Evolutionary conservation across 2,888 invertebrate species (phyloP).

Genomic region (Leptinotarsa tumamoca): DNA sequence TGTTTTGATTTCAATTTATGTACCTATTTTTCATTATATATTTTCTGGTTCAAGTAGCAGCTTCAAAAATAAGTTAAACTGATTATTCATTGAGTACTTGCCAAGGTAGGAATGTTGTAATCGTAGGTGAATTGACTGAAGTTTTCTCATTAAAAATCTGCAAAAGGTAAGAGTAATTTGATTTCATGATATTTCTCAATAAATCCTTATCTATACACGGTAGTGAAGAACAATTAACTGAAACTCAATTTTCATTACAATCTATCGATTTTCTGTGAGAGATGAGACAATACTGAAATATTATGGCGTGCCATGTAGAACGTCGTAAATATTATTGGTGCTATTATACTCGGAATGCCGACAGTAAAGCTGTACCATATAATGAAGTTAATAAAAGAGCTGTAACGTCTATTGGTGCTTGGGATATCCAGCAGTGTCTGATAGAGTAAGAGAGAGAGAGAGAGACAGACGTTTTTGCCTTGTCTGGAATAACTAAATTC

Average conservation of each 20-base stretch:
- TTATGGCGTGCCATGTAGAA: constrained; percentile 27
- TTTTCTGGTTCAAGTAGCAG: too few species aligned
- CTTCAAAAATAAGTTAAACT: too few species aligned
- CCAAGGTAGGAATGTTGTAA: too few species aligned
- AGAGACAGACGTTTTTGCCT: not conserved
- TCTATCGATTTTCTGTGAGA: constrained; percentile 11
- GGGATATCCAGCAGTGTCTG: not conserved
- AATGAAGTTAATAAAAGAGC: constrained; percentile 38
- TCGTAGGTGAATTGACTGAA: too few species aligned
- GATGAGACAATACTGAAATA: constrained; percentile 19
- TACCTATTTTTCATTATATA: too few species aligned
- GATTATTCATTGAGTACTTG: too few species aligned
- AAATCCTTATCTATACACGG: not conserved
- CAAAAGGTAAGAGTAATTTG: too few species aligned
- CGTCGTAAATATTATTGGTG: constrained; percentile 30
- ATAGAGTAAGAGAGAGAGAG: not conserved
- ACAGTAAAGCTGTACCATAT: constrained; percentile 34
- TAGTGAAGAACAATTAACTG: not conserved
- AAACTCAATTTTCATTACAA: constrained; percentile 18
- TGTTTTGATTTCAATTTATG: too few species aligned
- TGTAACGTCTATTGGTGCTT: constrained; percentile 28
- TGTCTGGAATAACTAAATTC: not conserved
- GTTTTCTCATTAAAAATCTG: too few species aligned
- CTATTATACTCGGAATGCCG: constrained; percentile 25
- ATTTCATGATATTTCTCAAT: too few species aligned